Base-by-base conservation (phyloP, 2,113 vertebrate genomes). In the Strix uralensis region DNA sequence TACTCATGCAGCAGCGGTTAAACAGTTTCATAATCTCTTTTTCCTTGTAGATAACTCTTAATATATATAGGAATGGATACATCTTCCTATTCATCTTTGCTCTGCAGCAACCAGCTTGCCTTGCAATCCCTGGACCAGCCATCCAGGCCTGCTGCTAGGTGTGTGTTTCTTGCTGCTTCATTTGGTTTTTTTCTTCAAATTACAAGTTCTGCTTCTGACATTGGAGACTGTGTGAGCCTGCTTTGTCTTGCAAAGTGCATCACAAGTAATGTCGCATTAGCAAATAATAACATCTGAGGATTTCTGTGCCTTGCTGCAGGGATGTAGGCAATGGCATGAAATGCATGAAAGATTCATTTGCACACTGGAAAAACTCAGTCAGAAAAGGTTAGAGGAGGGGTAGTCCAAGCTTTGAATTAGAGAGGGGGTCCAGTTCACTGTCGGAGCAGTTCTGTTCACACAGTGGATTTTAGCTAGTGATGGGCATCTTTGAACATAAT, bases 401-500 rank as follows among this genome's bases (percentile, higher is more conserved):
- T 34, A 57, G 29, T 38, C 51, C 16, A 38, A 70, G 46, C 29
- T 75, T 38, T 81, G 46, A 54, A 32, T 89, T 78, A 55, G 11
- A 42, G 16, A 46, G 32, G 17, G 2, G 3, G 6, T 80, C 15
- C 17, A 34, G 42, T 40, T 72, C 32, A 12, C 5, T 19, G 15
- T 49, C 62, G 47, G 52, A 75, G 29, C 1, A 9, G 27, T 36
- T 65, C 49, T 92, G 36, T 32, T 93, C 62, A 26, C 11, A 8
- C 19, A 29, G 17, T 47, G 58, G 34, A 32, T 61, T 84, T 58
- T 54, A 54, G 18, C 4, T 52, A n/a, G 22, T 26, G 11, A 6
- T 81, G 21, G 15, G 13, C 3, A 2, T 63, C 1, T 0, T 7
- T 51, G 29, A 8, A 6, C 72, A 4, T 7, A 57, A 46, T 65